phyloP scores from a whole-genome alignment of 1,140 invertebrate species.

The Calycopis cecrops region DNA sequence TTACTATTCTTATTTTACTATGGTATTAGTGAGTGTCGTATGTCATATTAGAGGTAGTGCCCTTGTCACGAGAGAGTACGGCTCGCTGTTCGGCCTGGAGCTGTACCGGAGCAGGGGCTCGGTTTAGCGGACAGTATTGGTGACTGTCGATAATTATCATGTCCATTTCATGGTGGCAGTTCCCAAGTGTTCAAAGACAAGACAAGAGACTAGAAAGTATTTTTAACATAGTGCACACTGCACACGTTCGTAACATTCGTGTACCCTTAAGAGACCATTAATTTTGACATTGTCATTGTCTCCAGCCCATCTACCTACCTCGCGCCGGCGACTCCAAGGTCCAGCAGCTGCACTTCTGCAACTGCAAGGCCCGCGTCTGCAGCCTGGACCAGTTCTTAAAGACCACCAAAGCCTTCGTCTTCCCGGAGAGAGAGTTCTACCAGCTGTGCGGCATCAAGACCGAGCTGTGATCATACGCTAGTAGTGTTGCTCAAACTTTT shows the following conservation, averaged over 20 bases:
- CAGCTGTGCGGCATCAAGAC: constrained; percentile 46
- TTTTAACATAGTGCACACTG: too few species aligned
- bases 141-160: too few species aligned
- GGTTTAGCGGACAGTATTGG: too few species aligned
- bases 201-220: too few species aligned
- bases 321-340: constrained; percentile 44
- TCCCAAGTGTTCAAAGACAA: too few species aligned
- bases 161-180: neutral
- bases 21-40: constrained; percentile 46
- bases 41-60: too few species aligned
- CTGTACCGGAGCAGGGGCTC: too few species aligned
- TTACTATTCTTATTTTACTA: too few species aligned
- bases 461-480: constrained; percentile 34
- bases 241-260: too few species aligned
- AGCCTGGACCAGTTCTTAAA: constrained; percentile 39
- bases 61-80: too few species aligned
- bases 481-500: neutral
- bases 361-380: constrained; percentile 40
- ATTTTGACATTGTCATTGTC: constrained; percentile 19
- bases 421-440: constrained; percentile 49
- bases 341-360: constrained; percentile 33
- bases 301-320: constrained; percentile 54
- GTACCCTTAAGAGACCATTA: too few species aligned
- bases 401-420: constrained; percentile 35
- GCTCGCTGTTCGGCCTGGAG: too few species aligned